Conservation (phyloP, 92 coral and sea anemone genomes). For the Phenganax stokvisi region DNA sequence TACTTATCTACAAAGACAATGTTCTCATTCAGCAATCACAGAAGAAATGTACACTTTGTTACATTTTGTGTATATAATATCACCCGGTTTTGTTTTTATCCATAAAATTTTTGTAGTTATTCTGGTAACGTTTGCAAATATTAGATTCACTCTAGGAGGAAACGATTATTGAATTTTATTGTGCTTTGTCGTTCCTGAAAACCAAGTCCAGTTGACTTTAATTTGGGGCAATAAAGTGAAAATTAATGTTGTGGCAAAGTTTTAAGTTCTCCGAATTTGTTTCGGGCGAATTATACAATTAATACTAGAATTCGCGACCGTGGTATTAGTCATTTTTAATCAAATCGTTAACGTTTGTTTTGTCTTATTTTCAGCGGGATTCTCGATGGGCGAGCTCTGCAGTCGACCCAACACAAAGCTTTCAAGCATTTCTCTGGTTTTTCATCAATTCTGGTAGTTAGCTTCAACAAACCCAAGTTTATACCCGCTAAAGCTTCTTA, state of each 20-base stretch:
- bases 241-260: neutral
- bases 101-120: slow-evolving; percentile 11
- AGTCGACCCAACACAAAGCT: slow-evolving; percentile 10
- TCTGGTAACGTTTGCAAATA: slow-evolving; percentile 33
- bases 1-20: too few species aligned
- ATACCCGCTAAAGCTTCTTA: too few species aligned
- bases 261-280: neutral
- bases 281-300: neutral
- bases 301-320: neutral
- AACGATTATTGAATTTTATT: slow-evolving; percentile 24
- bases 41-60: slow-evolving; percentile 8
- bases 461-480: neutral
- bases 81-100: slow-evolving; percentile 9
- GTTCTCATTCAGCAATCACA: neutral
- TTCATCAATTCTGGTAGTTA: neutral
- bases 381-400: slow-evolving; percentile 26
- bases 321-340: slow-evolving; percentile 40
- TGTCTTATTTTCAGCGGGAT: slow-evolving; percentile 40
- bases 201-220: neutral
- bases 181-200: neutral
- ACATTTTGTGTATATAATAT: slow-evolving; percentile 6
- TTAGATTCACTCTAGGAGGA: slow-evolving; percentile 30
- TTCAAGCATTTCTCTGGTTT: neutral
- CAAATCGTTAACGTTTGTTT: slow-evolving; percentile 33
- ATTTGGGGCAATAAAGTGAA: neutral